phyloP scores from a whole-genome alignment of 2,888 invertebrate species.

The Diploptera punctata region DNA sequence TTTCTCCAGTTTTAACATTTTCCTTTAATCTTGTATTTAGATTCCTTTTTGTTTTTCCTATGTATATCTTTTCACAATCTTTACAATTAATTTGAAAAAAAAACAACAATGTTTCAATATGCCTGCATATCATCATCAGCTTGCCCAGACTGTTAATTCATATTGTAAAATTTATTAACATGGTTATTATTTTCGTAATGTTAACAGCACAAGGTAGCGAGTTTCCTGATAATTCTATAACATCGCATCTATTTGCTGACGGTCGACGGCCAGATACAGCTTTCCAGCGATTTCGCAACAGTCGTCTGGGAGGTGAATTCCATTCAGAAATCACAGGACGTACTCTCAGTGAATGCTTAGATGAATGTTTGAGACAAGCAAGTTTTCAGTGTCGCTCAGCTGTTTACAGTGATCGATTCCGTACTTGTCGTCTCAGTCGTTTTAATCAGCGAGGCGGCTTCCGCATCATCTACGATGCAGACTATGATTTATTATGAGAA shows the following conservation, averaged over 20 bases:
- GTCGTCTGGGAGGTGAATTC: conserved; percentile 84
- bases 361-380: conserved; percentile 87
- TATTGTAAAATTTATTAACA: too few species aligned
- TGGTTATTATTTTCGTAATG: too few species aligned
- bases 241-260: conserved; percentile 83
- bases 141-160: too few species aligned
- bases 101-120: too few species aligned
- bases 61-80: too few species aligned
- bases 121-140: too few species aligned
- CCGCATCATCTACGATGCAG: conserved; percentile 87
- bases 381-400: conserved; percentile 91
- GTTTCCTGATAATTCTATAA: conserved; percentile 86
- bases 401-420: conserved; percentile 85
- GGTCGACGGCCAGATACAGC: conserved; percentile 87
- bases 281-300: conserved; percentile 86
- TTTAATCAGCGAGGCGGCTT: conserved; percentile 89
- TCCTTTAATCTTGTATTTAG: too few species aligned
- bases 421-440: conserved; percentile 83
- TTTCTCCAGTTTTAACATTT: too few species aligned
- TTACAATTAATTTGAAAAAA: too few species aligned
- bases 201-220: conserved; percentile 89
- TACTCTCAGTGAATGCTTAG: conserved; percentile 87
- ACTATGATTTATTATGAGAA: conserved; percentile 94
- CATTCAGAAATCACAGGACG: conserved; percentile 89
- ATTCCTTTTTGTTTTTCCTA: too few species aligned